Percentiles rank a stretch among this genome's conserved stretches.
Conservation (phyloP, 2,113 vertebrate species). For the Chascanopsetta lugubris region DNA sequence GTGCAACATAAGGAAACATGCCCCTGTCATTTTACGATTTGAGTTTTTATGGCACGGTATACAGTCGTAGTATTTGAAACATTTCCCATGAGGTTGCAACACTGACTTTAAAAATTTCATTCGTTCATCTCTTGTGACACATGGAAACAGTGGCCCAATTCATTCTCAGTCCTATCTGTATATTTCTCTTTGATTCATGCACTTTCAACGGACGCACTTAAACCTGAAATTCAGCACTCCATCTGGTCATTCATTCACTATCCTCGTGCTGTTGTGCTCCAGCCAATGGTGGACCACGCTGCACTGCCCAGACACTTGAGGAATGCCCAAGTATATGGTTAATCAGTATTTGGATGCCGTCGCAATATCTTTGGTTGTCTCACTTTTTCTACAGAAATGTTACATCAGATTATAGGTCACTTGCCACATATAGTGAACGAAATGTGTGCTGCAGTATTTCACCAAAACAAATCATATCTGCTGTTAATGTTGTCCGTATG, state of each 20-base stretch:
- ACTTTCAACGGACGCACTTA: background rate
- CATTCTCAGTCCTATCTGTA: background rate
- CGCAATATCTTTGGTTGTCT: constrained; percentile 1
- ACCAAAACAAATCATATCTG: background rate
- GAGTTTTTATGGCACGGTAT: too few relatives aligned
- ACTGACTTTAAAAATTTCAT: background rate
- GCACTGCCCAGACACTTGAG: background rate
- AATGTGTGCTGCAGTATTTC: constrained; percentile 6
- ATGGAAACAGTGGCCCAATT: background rate
- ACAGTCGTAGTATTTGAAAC: too few relatives aligned
- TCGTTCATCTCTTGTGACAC: background rate
- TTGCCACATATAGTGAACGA: background rate
- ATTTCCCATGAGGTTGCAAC: background rate
- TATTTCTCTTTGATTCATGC: background rate
- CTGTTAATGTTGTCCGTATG: background rate
- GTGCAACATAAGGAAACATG: too few relatives aligned
- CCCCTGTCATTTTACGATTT: too few relatives aligned
- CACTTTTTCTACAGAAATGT: background rate
- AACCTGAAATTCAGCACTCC: constrained; percentile 4
- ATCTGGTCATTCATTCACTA: constrained; percentile 34
- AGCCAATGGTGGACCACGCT: background rate
- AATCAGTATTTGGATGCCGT: background rate
- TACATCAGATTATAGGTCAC: background rate
- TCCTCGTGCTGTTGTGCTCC: background rate
- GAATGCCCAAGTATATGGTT: constrained; percentile 3